Conservation (phyloP, 2,797 vertebrate genomes). For the Tangara arthus region DNA sequence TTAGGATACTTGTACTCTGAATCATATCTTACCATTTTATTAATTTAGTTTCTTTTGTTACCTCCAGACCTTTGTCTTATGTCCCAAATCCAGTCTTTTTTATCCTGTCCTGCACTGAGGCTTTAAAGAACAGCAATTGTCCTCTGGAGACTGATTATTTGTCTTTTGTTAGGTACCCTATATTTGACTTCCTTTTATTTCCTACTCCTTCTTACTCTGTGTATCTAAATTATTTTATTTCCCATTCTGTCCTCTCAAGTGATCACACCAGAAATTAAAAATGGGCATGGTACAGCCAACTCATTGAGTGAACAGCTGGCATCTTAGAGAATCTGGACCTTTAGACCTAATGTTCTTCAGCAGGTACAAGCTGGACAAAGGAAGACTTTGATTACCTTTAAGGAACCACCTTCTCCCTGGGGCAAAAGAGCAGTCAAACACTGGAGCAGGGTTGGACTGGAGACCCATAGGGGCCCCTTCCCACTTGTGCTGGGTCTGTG, state of each 20-base stretch:
- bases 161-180: background rate
- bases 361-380: background rate
- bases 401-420: background rate
- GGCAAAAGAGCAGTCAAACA: background rate
- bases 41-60: background rate
- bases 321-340: background rate
- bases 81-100: background rate
- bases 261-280: background rate
- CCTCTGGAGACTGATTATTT: background rate
- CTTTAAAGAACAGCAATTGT: background rate
- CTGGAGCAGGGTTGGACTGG: background rate
- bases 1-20: background rate
- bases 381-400: background rate
- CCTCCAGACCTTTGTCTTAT: background rate
- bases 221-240: background rate
- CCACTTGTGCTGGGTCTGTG: fast-evolving
- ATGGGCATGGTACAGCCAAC: background rate
- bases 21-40: background rate
- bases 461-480: background rate
- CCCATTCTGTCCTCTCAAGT: background rate
- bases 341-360: background rate
- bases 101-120: background rate
- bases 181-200: background rate
- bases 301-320: background rate
- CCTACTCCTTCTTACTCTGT: background rate